Conservation (phyloP, 2,888 invertebrate genomes). For the Cremastinae sp. region DNA sequence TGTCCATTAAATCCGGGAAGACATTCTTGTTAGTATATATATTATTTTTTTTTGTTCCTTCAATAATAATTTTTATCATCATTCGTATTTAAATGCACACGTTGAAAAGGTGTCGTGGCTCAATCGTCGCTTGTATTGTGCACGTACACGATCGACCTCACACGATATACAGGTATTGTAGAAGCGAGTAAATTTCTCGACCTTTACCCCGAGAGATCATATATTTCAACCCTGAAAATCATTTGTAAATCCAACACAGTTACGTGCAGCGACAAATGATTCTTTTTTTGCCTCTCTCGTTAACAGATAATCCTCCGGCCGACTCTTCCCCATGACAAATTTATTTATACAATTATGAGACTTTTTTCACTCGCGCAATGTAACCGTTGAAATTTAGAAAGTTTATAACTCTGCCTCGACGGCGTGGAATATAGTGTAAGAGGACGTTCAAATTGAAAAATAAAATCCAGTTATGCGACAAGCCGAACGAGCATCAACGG, state of each 20-base stretch:
- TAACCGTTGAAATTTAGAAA: slow-evolving; percentile 48
- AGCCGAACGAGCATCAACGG: no score
- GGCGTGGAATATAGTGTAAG: not conserved
- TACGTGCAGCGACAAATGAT: not conserved
- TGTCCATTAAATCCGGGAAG: slow-evolving; percentile 49
- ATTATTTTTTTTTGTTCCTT: slow-evolving; percentile 6
- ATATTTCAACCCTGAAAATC: slow-evolving; percentile 57
- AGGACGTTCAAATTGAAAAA: not conserved
- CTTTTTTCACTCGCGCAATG: slow-evolving; percentile 40
- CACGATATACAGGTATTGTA: slow-evolving; percentile 47
- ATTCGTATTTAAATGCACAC: slow-evolving; percentile 15
- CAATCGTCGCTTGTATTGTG: slow-evolving; percentile 36
- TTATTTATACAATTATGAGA: slow-evolving; percentile 52
- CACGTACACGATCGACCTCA: slow-evolving; percentile 37
- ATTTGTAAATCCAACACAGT: slow-evolving; percentile 46
- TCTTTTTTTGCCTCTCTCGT: slow-evolving; percentile 6
- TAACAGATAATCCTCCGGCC: slow-evolving; percentile 36
- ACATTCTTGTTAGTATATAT: slow-evolving; percentile 22
- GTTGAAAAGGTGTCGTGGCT: slow-evolving; percentile 49
- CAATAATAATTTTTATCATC: slow-evolving; percentile 16
- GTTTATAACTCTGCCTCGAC: slow-evolving; percentile 37
- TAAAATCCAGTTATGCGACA: slow-evolving; percentile 15
- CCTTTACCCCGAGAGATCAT: slow-evolving; percentile 48
- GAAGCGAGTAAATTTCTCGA: slow-evolving; percentile 53
- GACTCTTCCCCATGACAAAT: slow-evolving; percentile 38